Base-by-base conservation (phyloP, 2,888 invertebrate genomes). In the Spilarctia lutea region DNA sequence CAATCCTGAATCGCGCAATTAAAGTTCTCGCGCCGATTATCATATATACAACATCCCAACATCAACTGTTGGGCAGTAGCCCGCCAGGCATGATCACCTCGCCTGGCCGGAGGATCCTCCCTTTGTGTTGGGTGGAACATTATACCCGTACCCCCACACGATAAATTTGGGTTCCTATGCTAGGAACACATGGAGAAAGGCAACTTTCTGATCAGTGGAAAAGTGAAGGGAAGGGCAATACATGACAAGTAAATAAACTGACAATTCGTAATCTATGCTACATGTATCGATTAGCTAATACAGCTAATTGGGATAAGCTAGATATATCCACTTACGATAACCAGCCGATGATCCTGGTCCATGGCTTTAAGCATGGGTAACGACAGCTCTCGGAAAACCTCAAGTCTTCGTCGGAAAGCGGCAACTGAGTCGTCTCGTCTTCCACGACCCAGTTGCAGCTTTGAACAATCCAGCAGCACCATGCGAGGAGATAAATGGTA, bases 401-500 rank as follows among this genome's bases (percentile, higher is more conserved):
- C 98, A 71, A 99, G 95, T 45, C 99, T 96, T 75, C 98, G 96
- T 65, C 98, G 96, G 92, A 99, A 98, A 0, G 98, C 98, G 16
- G 98, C 97, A 39, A 98, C 98, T 16, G 97, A 98, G 93, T 99
- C 99, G 89, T 99, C 99, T 24, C 98, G 96, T 45, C 98, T 95
- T 0, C 98, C 98, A 42, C 98, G 96, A 0, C 98, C 98, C 68
- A 98, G 94, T 91, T 98, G 98, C 76, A 98, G 96, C 92, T 99
- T 99, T 0, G 99, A 98, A 88, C 99, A 99, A 94, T 99, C 99
- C 86, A 99, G 95, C 1, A 99, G 96, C 8, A 99, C 97, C 88
- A 98, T 97, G 0, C 98, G 97, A 3, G 99, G 98, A 70, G 96
- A 96, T 85, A 97, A 96, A 74, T 97, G 96, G 92, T 97, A 98